A percentile compares a stretch with the other conserved stretches of the same genome.
Conservation (phyloP, 1,140 invertebrate genomes). For the Drosophila kepulauana region DNA sequence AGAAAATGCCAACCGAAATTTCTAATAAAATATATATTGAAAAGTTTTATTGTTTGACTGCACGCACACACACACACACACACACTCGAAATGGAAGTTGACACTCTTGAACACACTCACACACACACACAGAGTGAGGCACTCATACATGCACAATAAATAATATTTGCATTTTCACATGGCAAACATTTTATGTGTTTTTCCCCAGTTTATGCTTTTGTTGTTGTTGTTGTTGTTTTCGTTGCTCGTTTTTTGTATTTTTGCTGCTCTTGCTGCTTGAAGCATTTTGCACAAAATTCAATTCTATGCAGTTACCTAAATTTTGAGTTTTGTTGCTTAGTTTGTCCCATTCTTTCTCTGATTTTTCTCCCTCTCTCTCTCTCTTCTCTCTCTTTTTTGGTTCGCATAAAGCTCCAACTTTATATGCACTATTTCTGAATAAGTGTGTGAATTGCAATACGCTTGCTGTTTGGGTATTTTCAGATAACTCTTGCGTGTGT, state of each 20-base stretch:
- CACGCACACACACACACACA: constrained; percentile 17
- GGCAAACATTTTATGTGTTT: constrained; percentile 51
- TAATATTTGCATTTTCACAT: constrained; percentile 57
- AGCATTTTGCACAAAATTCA: constrained; percentile 67
- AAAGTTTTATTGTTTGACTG: constrained; percentile 72
- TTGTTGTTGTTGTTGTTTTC: constrained; percentile 26
- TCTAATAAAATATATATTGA: constrained; percentile 80
- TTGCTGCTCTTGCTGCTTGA: constrained; percentile 33
- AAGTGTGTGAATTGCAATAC: neutral
- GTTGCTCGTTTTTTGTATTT: neutral
- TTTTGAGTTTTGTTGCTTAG: constrained; percentile 56
- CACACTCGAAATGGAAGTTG: neutral
- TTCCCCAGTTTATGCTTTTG: constrained; percentile 13
- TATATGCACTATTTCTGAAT: constrained; percentile 42
- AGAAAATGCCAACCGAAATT: constrained; percentile 71
- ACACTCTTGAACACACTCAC: neutral
- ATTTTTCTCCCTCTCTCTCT: neutral
- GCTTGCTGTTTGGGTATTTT: neutral
- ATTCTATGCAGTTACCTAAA: constrained; percentile 76
- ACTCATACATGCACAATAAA: constrained; percentile 2
- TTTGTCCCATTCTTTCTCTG: constrained; percentile 17
- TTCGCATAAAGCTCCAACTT: constrained; percentile 40
- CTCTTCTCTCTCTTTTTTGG: neutral
- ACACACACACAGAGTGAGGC: too few species aligned
- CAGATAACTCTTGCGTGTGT: neutral